Evolutionary conservation across 1,140 invertebrate genomes (phyloP), one percentile per base, ranked within the genome.

Genomic region (Nasonia giraulti): DNA sequence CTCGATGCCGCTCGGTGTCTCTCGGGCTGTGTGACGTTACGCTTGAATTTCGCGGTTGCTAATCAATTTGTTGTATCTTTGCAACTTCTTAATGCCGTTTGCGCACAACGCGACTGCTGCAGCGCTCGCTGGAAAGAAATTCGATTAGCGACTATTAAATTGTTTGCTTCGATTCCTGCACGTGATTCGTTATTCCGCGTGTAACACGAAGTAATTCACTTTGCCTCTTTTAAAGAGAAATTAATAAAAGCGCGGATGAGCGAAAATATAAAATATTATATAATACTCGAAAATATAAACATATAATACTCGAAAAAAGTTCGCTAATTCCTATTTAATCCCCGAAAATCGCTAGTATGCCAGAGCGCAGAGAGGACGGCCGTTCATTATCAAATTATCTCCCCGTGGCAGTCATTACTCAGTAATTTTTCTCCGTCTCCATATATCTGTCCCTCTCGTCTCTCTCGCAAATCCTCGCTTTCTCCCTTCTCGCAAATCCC

Each of bases 21-120:
- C 55, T 62, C 44, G 8, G 7, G 44, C 76, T 78, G 33, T 27
- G 5, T 44, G 27, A 78, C 14, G 76, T n/a, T 40, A 11, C 20
- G n/a, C 3, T 82, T 75, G 68, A 66, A 44, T 82, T 40, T 55
- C 50, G 71, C 23, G 80, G 80, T 33, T 81, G 7, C 69, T 31
- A 75, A 82, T 82, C 80, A 62, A 37, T 82, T 82, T 75, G 71
- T 69, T 69, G 20, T 74, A 76, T 40, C 23, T 33, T 71, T 71
- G 27, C 68, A 71, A 62, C 17, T 6, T 62, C 55, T 62, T 62
- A 62, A 62, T 6, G 17, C 20, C 6, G 55, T 62, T 62, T 62
- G 17, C 17, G 27, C 27, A 1, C 27, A 27, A 27, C 20, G 23
- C 68, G 27, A 33, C 8, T 33, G 23, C 68, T 11, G 23, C 27